These are phyloP conservation scores for Coremacera marginata DNA, from an alignment of 2,888 invertebrate genomes.

Conservation along the genomic window DNA sequence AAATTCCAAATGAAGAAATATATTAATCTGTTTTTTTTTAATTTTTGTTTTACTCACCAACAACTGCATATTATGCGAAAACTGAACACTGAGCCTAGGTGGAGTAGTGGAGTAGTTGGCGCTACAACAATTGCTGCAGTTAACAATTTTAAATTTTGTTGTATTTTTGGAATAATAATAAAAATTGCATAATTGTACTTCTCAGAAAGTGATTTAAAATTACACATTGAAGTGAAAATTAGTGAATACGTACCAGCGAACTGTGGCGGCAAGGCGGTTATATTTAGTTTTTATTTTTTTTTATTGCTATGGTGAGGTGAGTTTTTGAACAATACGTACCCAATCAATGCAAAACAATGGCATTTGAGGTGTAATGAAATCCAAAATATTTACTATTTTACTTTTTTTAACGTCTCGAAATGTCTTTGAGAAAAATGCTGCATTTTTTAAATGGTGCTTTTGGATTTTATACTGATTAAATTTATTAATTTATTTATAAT, in stretches of 20 bases:
- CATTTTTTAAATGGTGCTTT: neutral
- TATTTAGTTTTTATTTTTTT: too few species aligned
- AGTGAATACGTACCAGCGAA: conserved; percentile 28
- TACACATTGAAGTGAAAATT: conserved; percentile 1
- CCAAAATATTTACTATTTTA: neutral
- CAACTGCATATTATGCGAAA: conserved; percentile 35
- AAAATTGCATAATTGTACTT: conserved; percentile 24
- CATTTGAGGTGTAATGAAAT: neutral
- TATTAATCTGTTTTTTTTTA: conserved; percentile 18
- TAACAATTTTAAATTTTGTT: conserved; percentile 34
- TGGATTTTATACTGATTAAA: too few species aligned
- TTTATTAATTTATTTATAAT: too few species aligned
- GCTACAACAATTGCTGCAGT: neutral
- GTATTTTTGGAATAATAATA: neutral
- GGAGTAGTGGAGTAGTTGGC: neutral
- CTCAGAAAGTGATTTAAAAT: conserved; percentile 31
- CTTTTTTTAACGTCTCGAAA: neutral
- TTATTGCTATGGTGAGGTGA: too few species aligned
- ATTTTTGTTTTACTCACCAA: conserved; percentile 32
- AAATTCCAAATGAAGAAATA: conserved; percentile 8
- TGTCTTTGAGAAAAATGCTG: conserved; percentile 36
- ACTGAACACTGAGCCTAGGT: conserved; percentile 24
- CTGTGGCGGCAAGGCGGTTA: neutral
- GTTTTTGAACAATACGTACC: conserved; percentile 27
- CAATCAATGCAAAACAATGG: conserved; percentile 8